phyloP scores from a whole-genome alignment of 2,888 invertebrate genomes.

The Ophion costatus region DNA sequence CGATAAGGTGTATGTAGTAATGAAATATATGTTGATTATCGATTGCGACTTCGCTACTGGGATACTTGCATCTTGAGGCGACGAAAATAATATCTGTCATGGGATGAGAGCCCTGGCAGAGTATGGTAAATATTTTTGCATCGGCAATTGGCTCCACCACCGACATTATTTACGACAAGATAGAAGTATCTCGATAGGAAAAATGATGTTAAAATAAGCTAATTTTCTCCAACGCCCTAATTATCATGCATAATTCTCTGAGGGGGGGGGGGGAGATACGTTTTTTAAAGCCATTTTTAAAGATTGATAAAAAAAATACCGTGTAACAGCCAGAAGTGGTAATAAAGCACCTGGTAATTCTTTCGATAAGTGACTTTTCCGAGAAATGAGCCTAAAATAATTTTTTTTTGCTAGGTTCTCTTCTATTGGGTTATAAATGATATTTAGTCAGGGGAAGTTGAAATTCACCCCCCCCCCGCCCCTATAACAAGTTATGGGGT shows the following conservation, averaged over 20 bases:
- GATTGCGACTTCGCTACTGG: not conserved
- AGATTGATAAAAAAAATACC: too few relatives aligned
- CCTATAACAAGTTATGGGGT: too few relatives aligned
- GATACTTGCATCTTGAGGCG: not conserved
- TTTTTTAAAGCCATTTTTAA: too few relatives aligned
- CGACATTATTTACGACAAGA: not conserved
- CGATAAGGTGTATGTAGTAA: not conserved
- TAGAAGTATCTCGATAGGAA: not conserved
- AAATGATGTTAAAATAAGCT: not conserved
- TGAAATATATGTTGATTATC: not conserved
- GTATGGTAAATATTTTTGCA: not conserved
- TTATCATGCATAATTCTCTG: not conserved
- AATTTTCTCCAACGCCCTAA: not conserved
- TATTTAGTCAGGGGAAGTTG: too few relatives aligned
- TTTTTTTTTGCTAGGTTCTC: too few relatives aligned
- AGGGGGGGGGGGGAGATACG: too few relatives aligned
- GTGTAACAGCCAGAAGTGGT: too few relatives aligned
- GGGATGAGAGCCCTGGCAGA: not conserved
- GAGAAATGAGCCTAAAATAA: too few relatives aligned
- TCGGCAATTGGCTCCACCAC: not conserved
- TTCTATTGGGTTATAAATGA: too few relatives aligned
- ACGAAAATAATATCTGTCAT: not conserved
- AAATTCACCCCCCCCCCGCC: too few relatives aligned
- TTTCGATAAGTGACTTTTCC: too few relatives aligned
- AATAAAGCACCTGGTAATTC: too few relatives aligned